These are phyloP conservation scores for Diloba caeruleocephala DNA, from an alignment of 2,888 invertebrate species.

Conservation along the genomic window DNA sequence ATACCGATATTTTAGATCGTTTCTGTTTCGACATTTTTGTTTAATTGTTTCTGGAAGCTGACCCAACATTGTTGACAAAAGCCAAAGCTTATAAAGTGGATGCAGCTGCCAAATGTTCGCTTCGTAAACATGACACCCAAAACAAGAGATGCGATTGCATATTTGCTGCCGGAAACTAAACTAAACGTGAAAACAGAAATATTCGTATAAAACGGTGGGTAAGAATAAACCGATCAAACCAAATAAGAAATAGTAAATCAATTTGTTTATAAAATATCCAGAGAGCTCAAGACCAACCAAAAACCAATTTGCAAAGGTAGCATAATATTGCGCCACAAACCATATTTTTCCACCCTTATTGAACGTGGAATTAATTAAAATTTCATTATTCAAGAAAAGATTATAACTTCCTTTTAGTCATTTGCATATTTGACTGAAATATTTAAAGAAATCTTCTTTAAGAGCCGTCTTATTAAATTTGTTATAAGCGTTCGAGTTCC, in stretches of 20 bases:
- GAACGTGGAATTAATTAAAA: conserved; percentile 76
- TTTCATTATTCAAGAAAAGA: conserved; percentile 80
- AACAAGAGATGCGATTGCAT: no score
- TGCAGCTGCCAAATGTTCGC: no score
- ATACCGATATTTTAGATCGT: no score
- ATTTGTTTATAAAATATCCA: conserved; percentile 34
- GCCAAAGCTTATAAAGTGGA: no score
- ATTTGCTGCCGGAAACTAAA: no score
- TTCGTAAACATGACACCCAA: no score
- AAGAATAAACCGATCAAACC: conserved; percentile 11
- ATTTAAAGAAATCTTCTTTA: conserved; percentile 77
- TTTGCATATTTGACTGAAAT: conserved; percentile 81
- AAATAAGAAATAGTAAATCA: conserved; percentile 18
- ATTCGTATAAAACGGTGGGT: neutral
- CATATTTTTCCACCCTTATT: conserved; percentile 63
- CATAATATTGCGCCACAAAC: conserved; percentile 46
- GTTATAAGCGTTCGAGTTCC: conserved; percentile 71
- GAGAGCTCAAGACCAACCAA: conserved; percentile 6
- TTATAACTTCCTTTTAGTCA: conserved; percentile 79
- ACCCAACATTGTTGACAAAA: no score
- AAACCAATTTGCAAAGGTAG: conserved; percentile 53
- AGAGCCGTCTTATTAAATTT: conserved; percentile 79
- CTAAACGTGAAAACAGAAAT: no score
- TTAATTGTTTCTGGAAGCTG: no score
- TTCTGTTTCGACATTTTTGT: no score